Conservation (phyloP, 2,797 vertebrate genomes). For the Trachops cirrhosus region DNA sequence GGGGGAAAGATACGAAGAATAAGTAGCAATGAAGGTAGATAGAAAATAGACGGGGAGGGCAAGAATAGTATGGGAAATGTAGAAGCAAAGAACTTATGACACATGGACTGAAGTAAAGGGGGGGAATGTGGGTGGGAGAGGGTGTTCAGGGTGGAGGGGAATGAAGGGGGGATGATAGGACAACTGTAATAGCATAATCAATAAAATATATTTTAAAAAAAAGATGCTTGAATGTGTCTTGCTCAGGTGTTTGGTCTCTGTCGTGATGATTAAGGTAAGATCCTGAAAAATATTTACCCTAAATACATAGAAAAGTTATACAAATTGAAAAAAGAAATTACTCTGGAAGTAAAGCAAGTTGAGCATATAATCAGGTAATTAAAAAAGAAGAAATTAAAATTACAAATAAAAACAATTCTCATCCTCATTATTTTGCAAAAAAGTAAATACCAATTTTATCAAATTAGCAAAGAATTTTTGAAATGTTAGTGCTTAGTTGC, state of each 20-base stretch:
- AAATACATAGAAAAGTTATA: not conserved
- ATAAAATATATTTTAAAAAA: too few relatives aligned
- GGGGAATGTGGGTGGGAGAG: too few relatives aligned
- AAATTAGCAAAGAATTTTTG: not conserved
- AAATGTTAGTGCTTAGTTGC: not conserved
- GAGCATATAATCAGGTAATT: not conserved
- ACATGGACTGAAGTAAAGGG: too few relatives aligned
- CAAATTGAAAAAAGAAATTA: not conserved
- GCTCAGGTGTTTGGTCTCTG: not conserved
- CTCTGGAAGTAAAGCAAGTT: not conserved
- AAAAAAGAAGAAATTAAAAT: not conserved
- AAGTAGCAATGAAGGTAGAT: too few relatives aligned
- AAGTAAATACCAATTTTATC: not conserved
- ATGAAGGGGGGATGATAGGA: too few relatives aligned
- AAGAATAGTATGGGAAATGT: too few relatives aligned
- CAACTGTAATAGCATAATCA: too few relatives aligned
- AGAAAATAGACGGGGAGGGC: too few relatives aligned
- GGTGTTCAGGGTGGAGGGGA: too few relatives aligned
- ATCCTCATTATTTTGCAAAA: not conserved
- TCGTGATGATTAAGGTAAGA: not conserved
- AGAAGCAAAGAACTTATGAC: too few relatives aligned
- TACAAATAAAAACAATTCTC: not conserved
- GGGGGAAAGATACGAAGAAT: too few relatives aligned
- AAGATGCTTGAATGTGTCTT: not conserved
- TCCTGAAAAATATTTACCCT: not conserved